Evolutionary conservation across 2,888 invertebrate species (phyloP), one percentile per base, ranked within the genome.

Genomic region (Neria commutata): DNA sequence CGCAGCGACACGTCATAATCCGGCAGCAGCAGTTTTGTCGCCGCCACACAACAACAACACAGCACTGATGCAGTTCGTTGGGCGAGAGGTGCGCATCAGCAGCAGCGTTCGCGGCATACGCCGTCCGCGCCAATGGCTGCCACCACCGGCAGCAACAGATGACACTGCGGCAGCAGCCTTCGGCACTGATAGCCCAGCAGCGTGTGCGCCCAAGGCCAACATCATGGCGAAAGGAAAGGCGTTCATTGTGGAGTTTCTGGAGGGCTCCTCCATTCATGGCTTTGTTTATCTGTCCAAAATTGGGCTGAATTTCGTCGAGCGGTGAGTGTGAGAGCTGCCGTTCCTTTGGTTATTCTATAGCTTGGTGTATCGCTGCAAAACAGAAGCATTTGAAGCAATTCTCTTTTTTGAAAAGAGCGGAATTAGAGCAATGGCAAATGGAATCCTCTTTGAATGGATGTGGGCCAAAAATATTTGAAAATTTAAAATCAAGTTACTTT

Each of bases 211-310:
- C 1, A 24, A 11, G 23, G 23, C 45, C 19, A 25, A 2, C 10
- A n/a, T 1, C 40, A 14, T 59, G 57, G 61, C 63, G 50, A 79
- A 77, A 64, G 62, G 69, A 45, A 76, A 72, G 53, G 67, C 70
- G 19, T 79, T 80, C 64, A 71, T 80, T 59, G 67, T 77, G 55
- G 81, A 81, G 65, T 80, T 78, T 65, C 70, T 80, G 60, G 72
- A 78, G 58, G 75, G 72, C 56, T 78, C 79, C 16, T 81, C 81
- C 50, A 77, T 81, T 64, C 82, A 82, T 69, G 82, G 82, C 16
- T 75, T 82, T 63, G 70, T 72, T 56, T 81, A 80, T 74, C 74
- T 82, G 64, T 78, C 79, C 51, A 80, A 78, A 69, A 64, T 67
- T 56, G 81, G 81, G 5, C 64, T 81, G 45, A 79, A 72, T 67